Base-by-base conservation (phyloP, 2,888 invertebrate species). In the Apodemia duryi region DNA sequence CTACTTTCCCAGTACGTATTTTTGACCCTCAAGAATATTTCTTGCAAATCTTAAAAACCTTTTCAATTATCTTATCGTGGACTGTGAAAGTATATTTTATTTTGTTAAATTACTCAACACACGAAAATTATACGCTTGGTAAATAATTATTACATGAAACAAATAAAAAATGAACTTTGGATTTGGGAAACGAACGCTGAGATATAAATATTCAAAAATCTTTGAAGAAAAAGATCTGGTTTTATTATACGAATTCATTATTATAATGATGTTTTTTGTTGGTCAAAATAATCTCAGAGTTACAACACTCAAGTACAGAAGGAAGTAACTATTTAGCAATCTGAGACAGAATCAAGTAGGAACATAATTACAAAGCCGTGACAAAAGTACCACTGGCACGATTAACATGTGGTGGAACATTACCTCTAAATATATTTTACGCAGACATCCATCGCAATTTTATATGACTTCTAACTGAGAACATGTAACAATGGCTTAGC, bases 391-490 rank as follows among this genome's bases (percentile, higher is more conserved):
- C 76, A 81, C 83, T 81, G 77, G n/a, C 52, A 60, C 71, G 71
- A 83, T 83, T 78, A 74, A 75, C 73, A 74, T 74, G 75, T 75
- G 72, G 76, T 73, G 73, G 77, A 80, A 77, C 78, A 77, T 51
- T 78, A 78, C 76, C 71, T 68, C 62, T 51, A 65, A 52, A 51
- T 51, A 51, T 61, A 49, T 51, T 57, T 52, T 52, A 60, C 63
- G 49, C 54, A 61, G 61, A 74, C 74, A 71, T 73, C 75, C 70
- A 72, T 72, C 69, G 76, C 82, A 84, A 87, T 87, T 84, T 85
- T 80, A 85, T 84, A 81, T 83, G 80, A 86, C 80, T 87, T 86
- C 83, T 83, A 74, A 82, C 78, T 73, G 75, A 81, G 83, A 81
- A 75, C 77, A 78, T 77, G 75, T 76, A 83, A 88, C 51, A 51